These are phyloP conservation scores for Helicoverpa armigera DNA, from an alignment of 1,140 invertebrate genomes.

Conservation along the genomic window DNA sequence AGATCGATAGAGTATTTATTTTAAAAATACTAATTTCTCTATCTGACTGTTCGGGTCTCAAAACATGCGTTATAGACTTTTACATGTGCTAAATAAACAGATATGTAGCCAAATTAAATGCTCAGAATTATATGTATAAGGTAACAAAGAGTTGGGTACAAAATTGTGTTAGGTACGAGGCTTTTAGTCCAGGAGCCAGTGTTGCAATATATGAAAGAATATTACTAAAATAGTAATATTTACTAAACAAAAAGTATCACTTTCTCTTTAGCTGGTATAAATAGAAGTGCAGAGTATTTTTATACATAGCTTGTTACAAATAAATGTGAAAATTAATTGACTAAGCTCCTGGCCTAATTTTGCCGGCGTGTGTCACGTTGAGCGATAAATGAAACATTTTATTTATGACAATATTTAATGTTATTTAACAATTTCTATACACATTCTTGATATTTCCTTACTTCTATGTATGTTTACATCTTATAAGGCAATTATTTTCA, in stretches of 20 bases:
- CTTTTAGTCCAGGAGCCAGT: conserved; percentile 32
- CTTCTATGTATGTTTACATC: too few relatives aligned
- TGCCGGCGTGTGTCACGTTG: conserved; percentile 18
- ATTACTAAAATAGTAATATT: conserved; percentile 9
- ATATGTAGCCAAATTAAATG: conserved; percentile 43
- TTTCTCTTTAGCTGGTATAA: conserved; percentile 1
- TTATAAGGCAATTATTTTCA: too few relatives aligned
- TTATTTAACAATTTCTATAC: too few relatives aligned
- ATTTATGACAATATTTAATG: not conserved
- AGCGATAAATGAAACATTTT: conserved; percentile 9
- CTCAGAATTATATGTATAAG: conserved; percentile 37
- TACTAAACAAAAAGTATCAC: not conserved
- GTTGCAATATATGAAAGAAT: not conserved
- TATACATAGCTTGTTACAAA: not conserved
- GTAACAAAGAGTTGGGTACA: conserved; percentile 32
- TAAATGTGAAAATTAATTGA: not conserved
- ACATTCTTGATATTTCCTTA: too few relatives aligned
- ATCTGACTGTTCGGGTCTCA: not conserved
- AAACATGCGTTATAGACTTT: conserved; percentile 8
- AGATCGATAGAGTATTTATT: not conserved
- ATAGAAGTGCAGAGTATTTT: conserved; percentile 20
- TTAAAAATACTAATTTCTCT: not conserved
- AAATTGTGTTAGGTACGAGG: conserved; percentile 37
- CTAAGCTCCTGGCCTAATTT: conserved; percentile 34
- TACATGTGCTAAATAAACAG: conserved; percentile 21